Base-by-base conservation (phyloP, 2,113 vertebrate species). In the Crotalus horridus region DNA sequence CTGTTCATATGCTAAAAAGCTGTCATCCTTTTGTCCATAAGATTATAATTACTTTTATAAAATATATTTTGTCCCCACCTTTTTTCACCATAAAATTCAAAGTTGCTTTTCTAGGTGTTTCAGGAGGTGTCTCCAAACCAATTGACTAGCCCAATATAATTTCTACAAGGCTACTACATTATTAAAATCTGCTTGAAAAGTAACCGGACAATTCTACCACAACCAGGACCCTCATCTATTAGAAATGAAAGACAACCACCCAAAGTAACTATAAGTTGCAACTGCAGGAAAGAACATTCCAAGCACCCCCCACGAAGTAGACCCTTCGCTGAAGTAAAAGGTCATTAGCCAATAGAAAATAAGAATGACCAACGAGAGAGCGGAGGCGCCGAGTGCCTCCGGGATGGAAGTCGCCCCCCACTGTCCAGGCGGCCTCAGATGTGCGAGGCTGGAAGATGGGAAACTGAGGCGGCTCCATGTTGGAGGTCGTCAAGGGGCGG, bases 361-460 rank as follows among this genome's bases (percentile, higher is more conserved):
- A 1, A 21, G 53, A 2, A 53, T 17, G 56, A 33, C 55, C 55
- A 6, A n/a, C 29, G 89, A 43, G 46, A 15, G 23, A 55, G 54
- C 33, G 55, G 74, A 33, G 43, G 56, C 13, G 46, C 21, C 1
- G 64, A 48, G 64, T 55, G 87, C 92, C 88, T 85, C 64, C 43
- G 48, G 87, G 69, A 43, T 53, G 91, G 17, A 89, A 58, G 58
- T 92, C 92, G 94, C 94, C 93, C 93, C 89, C 92, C 69, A 92
- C 93, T 91, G 46, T 51, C 88, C 59, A 23, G 61, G 94, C 93
- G n/a, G 89, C 92, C 54, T 90, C 85, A 90, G 93, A 94, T 94
- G 93, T 94, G 93, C 93, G 96, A 91, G 95, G 96, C 95, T 94
- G 95, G 94, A 85, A 94, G 86, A 92, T 86, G 95, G 94, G 94